Conservation (phyloP, 2,797 vertebrate species). For the Muscicapa striata region DNA sequence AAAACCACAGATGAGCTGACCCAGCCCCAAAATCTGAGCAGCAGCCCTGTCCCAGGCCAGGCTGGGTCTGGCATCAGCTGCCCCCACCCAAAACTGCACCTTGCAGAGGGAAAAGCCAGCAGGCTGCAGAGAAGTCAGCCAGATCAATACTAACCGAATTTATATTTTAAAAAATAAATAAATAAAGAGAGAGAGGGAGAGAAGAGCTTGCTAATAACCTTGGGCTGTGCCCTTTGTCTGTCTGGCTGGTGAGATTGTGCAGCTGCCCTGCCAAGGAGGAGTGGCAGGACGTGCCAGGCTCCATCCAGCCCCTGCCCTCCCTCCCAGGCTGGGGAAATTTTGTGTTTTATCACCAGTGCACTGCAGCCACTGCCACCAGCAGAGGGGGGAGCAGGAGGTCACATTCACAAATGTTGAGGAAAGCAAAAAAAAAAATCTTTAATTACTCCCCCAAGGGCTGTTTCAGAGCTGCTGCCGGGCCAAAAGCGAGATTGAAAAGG, state of each 20-base stretch:
- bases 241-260: neutral
- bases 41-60: neutral
- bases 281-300: neutral
- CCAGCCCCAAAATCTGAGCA: fast-evolving
- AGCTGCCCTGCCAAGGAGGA: neutral
- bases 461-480: neutral
- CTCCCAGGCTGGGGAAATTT: neutral
- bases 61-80: fast-evolving
- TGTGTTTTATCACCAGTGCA: neutral
- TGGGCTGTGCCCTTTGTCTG: neutral
- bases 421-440: neutral
- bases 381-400: neutral
- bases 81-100: fast-evolving
- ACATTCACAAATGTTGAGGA: neutral
- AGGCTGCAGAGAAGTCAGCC: neutral
- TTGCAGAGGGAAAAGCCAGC: neutral
- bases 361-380: neutral
- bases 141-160: neutral
- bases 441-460: constrained; percentile 24
- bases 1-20: neutral
- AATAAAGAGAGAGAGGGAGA: neutral
- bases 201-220: neutral
- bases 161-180: neutral
- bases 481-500: neutral
- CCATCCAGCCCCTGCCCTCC: neutral